phyloP scores from a whole-genome alignment of 2,113 vertebrate species.

The Rutilus rutilus region DNA sequence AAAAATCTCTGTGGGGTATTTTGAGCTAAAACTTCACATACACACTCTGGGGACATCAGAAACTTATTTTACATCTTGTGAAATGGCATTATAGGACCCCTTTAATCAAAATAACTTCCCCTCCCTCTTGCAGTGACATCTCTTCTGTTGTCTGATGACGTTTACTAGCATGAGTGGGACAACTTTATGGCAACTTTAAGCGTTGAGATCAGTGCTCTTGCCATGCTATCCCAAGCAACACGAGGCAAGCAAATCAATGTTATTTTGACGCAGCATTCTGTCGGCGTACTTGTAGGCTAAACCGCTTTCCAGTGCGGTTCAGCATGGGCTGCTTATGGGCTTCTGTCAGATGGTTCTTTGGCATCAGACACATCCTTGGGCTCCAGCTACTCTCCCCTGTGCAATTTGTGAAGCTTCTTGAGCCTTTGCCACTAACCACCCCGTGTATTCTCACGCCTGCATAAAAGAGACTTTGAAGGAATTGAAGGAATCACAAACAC shows the following conservation, averaged over 20 bases:
- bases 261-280: constrained; percentile 32
- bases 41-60: too few species aligned
- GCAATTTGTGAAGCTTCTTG: constrained; percentile 22
- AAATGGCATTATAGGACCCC: too few species aligned
- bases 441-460: not conserved
- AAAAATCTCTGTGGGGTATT: too few species aligned
- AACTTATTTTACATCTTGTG: too few species aligned
- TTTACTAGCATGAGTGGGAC: too few species aligned
- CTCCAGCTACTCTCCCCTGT: constrained; percentile 13
- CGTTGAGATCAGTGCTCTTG: not conserved
- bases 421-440: not conserved
- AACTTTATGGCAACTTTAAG: not conserved
- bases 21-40: too few species aligned
- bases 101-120: too few species aligned
- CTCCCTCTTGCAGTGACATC: too few species aligned
- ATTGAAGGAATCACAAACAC: not conserved
- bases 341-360: constrained; percentile 21
- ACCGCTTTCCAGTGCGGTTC: not conserved
- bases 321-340: not conserved
- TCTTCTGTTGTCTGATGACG: too few species aligned
- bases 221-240: not conserved
- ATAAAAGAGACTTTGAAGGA: not conserved
- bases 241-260: constrained; percentile 31
- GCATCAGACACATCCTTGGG: not conserved
- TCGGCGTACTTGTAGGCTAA: constrained; percentile 29